A percentile compares a stretch with the other conserved stretches of the same genome.
Conservation (phyloP, 2,888 invertebrate species). For the Lasioglossum figueresi region DNA sequence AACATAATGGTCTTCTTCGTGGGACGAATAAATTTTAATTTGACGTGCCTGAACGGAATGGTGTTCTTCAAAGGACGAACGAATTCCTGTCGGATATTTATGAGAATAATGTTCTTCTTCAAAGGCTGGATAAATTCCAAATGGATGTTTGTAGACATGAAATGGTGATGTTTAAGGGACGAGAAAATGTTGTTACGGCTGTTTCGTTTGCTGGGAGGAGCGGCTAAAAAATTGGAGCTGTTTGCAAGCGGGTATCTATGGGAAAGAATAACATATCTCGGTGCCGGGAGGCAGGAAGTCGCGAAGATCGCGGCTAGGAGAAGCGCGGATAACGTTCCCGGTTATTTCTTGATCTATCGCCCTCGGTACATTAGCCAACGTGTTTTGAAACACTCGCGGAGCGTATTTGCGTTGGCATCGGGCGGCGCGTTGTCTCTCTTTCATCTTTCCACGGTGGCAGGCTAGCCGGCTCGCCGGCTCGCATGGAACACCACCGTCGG, state of each 20-base stretch:
- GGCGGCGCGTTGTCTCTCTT: slow-evolving; percentile 76
- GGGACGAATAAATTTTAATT: too few species aligned
- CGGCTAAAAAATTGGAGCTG: not conserved
- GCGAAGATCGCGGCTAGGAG: slow-evolving; percentile 45
- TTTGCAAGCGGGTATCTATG: slow-evolving; percentile 4
- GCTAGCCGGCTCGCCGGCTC: slow-evolving; percentile 47
- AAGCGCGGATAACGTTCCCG: slow-evolving; percentile 64
- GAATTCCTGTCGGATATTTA: not conserved
- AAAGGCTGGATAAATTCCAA: not conserved
- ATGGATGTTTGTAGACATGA: not conserved
- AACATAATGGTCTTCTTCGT: too few species aligned
- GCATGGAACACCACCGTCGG: slow-evolving; percentile 43
- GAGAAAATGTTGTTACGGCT: not conserved
- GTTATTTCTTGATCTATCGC: slow-evolving; percentile 79
- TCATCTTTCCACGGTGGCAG: slow-evolving; percentile 73
- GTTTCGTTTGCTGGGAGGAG: not conserved
- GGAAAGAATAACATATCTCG: slow-evolving; percentile 3
- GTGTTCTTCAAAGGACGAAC: not conserved
- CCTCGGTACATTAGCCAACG: slow-evolving; percentile 82
- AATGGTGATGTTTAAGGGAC: not conserved
- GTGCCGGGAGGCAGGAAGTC: slow-evolving; percentile 41
- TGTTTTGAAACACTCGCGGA: slow-evolving; percentile 83
- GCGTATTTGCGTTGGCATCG: slow-evolving; percentile 83
- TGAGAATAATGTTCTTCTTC: not conserved
- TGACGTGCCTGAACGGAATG: not conserved